Conservation (phyloP, 2,888 invertebrate genomes). For the Ennomos fuscantarius region DNA sequence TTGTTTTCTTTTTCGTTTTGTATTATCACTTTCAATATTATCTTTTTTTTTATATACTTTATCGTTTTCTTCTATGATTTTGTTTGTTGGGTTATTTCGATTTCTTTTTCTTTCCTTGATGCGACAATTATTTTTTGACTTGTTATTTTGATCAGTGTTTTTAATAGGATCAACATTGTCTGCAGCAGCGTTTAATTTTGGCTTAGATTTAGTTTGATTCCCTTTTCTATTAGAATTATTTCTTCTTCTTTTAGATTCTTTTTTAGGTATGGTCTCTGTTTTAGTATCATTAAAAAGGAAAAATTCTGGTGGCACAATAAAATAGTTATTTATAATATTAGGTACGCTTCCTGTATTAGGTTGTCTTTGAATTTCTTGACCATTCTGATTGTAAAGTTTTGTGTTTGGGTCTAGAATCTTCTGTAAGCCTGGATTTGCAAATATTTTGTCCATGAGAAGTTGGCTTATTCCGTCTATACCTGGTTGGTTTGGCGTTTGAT, state of each 20-base stretch:
- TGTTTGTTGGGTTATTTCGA: slow-evolving; percentile 1
- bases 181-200: slow-evolving; percentile 1
- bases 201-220: slow-evolving; percentile 10
- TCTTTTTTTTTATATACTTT: slow-evolving; percentile 9
- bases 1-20: slow-evolving; percentile 11
- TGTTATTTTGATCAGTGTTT: slow-evolving; percentile 3
- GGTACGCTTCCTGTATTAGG: slow-evolving; percentile 36
- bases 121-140: slow-evolving; percentile 10
- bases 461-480: slow-evolving; percentile 43
- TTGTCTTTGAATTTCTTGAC: slow-evolving; percentile 37
- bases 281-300: slow-evolving; percentile 37
- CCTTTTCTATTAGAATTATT: slow-evolving; percentile 8
- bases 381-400: slow-evolving; percentile 47
- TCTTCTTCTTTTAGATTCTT: slow-evolving; percentile 7
- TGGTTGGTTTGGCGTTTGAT: slow-evolving; percentile 36
- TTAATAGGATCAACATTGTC: slow-evolving; percentile 4
- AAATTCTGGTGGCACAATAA: slow-evolving; percentile 50
- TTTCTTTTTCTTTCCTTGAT: slow-evolving; percentile 15
- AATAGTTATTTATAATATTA: slow-evolving; percentile 58
- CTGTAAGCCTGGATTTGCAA: slow-evolving; percentile 48
- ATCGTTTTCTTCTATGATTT: slow-evolving; percentile 13
- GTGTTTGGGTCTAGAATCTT: slow-evolving; percentile 46
- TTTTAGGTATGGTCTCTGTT: slow-evolving; percentile 8
- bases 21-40: background rate
- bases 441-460: slow-evolving; percentile 49